These are phyloP conservation scores for Anguilla marmorata DNA, from an alignment of 2,797 vertebrate genomes.

Conservation along the genomic window DNA sequence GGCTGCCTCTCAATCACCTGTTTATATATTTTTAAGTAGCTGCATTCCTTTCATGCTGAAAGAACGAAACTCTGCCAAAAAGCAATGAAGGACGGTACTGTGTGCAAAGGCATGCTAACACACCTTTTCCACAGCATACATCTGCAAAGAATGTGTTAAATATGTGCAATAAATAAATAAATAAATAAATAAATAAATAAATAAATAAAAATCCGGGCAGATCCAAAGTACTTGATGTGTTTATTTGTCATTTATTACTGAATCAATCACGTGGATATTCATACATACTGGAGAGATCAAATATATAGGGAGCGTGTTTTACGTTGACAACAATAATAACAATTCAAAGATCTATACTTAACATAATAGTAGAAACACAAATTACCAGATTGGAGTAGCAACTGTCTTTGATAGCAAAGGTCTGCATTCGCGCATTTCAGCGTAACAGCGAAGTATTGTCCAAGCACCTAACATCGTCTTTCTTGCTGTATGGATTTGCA, in stretches of 20 bases:
- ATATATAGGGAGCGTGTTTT: background rate
- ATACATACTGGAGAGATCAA: background rate
- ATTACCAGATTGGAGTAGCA: constrained; percentile 5
- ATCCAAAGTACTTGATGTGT: background rate
- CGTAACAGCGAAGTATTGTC: constrained; percentile 15
- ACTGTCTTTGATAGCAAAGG: constrained; percentile 15
- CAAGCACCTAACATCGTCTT: constrained; percentile 21
- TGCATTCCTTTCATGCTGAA: background rate
- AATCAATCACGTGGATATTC: background rate
- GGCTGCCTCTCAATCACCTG: background rate
- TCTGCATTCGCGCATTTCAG: constrained; percentile 23
- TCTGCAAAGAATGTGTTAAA: background rate
- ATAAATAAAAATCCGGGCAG: background rate
- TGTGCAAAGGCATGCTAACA: background rate
- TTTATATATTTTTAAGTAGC: background rate
- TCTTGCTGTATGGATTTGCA: constrained; percentile 27
- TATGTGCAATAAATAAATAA: background rate
- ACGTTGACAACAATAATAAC: constrained; percentile 20
- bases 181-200: background rate
- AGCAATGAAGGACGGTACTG: background rate
- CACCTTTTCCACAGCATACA: background rate
- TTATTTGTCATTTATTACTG: background rate
- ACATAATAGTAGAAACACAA: background rate
- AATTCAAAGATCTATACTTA: background rate
- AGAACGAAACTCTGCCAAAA: background rate